A percentile compares a stretch with the other conserved stretches of the same genome.
phyloP scores from a whole-genome alignment of 2,113 vertebrate genomes.

The Colaptes auratus region DNA sequence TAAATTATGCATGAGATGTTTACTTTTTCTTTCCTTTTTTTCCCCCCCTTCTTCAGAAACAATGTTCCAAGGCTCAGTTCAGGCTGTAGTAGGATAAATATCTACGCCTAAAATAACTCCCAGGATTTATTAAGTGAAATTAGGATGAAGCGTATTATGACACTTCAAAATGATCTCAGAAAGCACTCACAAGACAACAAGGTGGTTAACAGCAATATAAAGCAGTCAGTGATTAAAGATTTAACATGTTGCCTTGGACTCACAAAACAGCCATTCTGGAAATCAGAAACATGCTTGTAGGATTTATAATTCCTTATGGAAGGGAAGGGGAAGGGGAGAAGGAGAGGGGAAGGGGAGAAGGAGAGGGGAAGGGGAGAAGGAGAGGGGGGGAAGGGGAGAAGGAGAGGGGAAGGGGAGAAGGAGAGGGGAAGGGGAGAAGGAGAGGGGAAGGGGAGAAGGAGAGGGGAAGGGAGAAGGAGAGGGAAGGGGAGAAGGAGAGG shows the following conservation, averaged over 20 bases:
- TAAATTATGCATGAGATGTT: not conserved
- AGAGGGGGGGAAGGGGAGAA: no score
- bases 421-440: no score
- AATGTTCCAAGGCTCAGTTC: not conserved
- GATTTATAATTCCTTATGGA: constrained; percentile 18
- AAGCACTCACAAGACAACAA: not conserved
- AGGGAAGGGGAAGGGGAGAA: not conserved
- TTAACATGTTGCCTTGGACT: not conserved
- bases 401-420: no score
- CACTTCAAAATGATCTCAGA: not conserved
- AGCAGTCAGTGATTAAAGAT: constrained; percentile 28
- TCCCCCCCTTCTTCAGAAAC: not conserved
- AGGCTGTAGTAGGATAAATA: not conserved
- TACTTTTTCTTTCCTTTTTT: not conserved
- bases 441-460: no score
- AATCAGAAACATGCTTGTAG: not conserved
- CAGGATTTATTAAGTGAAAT: not conserved
- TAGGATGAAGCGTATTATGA: not conserved
- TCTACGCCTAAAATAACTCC: not conserved
- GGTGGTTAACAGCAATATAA: not conserved
- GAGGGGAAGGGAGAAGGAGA: no score
- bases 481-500: no score
- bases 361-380: no score
- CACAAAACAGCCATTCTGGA: not conserved
- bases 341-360: no score